Evolutionary conservation across 2,888 invertebrate genomes (phyloP), one percentile per base, ranked within the genome.

Genomic region (Dolomedes plantarius): DNA sequence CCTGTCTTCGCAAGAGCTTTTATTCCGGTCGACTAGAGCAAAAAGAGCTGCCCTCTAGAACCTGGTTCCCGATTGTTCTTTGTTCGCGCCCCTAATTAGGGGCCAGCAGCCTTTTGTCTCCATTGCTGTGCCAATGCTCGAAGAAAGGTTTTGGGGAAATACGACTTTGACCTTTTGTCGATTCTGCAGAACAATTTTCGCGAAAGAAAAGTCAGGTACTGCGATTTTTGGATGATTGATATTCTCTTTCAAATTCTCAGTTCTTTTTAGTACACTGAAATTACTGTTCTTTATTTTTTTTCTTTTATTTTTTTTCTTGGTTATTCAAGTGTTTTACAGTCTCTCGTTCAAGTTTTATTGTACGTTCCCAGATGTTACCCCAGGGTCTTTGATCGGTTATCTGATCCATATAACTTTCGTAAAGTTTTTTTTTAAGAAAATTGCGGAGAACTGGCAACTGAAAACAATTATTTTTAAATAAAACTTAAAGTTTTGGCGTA

Each of bases 81-180:
- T 23, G 56, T 56, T 56, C 23, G 56, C 56, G 19, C 56, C 56
- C 56, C 19, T 23, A 56, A 56, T 56, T 56, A 56, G 23, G 19
- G 56, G 13, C 16, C 11, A 2, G 56, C 2, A 23, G 56, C 11
- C 56, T 56, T 56, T 56, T 56, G 56, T 56, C 23, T 56, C 23
- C 23, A 16, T 56, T 19, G 7, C 23, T 56, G 41, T 46, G 41
- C 23, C 23, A 56, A 23, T 23, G 56, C 1, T 23, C n/a, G 3
- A 23, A 56, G 19, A 56, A 56, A 56, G 56, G 11, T 11, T 56
- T 23, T 5, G 23, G 23, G 16, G 23, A 56, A 46, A 46, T 23
- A 56, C 23, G 56, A 56, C 23, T 56, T 56, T 56, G 56, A 56
- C 56, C 56, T 56, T 56, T 56, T 23, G 56, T 56, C 23, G 56